Base-by-base conservation (phyloP, 1,140 invertebrate species). In the Mercenaria mercenaria region DNA sequence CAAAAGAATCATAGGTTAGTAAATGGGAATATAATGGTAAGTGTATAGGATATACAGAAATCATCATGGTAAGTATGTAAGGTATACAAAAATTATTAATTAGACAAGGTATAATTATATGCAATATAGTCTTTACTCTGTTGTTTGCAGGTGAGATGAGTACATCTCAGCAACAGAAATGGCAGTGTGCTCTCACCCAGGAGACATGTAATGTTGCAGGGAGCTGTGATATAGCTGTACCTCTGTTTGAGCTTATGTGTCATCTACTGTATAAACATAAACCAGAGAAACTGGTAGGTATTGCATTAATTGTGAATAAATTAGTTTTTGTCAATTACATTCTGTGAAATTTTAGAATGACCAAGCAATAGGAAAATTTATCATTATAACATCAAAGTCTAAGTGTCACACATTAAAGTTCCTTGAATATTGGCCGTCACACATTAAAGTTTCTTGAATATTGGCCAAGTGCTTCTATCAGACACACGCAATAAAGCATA, bases 211-310 rank as follows among this genome's bases (percentile, higher is more conserved):
- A 56, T 20, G 32, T 47, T 20, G 43, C 56, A 41, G 59, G 56
- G 20, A 59, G 56, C 23, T 32, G 52, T 41, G 47, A 82, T 82
- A 41, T 26, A 52, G 47, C 85, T 43, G 43, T 79, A 15, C 85
- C 85, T 20, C n/a, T 87, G 23, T 79, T 87, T 61, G 85, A 87
- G 41, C 39, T 79, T 1, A 87, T 50, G n/a, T 87, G 85, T n/a
- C 74, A 79, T 64, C 59, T 87, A 6, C 32, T 87, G 74, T 87
- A 87, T 34, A 61, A 61, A 43, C 74, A 87, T 50, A 77, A 76
- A 47, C 85, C 85, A 61, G 67, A 64, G 0, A 26, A 32, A 43
- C 56, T 87, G 74, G 85, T 87, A 34, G 37, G 85, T 86, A 20
- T 32, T 20, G 37, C 6, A 26, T 50, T 79, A n/a, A n/a, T n/a